phyloP scores from a whole-genome alignment of 2,113 vertebrate genomes.

The Spea bombifrons region DNA sequence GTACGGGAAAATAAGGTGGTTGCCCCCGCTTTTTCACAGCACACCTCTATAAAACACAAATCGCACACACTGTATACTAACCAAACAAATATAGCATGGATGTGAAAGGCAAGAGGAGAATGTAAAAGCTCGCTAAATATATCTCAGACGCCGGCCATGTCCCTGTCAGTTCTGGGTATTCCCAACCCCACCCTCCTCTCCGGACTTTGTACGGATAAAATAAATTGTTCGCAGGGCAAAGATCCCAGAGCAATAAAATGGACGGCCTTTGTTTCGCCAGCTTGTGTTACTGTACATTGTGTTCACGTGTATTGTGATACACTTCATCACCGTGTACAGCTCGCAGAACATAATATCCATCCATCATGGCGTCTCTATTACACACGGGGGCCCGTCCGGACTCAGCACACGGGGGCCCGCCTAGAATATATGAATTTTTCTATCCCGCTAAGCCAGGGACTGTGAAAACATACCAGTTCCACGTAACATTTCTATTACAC shows the following conservation, averaged over 20 bases:
- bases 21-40: too few species aligned
- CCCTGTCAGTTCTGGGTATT: not conserved
- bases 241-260: not conserved
- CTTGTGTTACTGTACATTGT: conserved; percentile 9
- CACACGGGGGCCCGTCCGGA: too few species aligned
- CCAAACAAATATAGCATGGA: not conserved
- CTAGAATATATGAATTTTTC: not conserved
- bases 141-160: not conserved
- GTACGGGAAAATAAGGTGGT: too few species aligned
- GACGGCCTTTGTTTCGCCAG: not conserved
- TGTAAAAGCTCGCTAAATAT: not conserved
- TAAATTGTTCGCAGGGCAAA: conserved; percentile 26
- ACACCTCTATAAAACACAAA: not conserved
- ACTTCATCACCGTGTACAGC: not conserved
- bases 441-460: too few species aligned
- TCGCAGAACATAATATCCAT: too few species aligned
- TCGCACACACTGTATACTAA: not conserved
- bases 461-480: too few species aligned
- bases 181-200: conserved; percentile 3
- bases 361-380: too few species aligned
- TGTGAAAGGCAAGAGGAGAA: not conserved
- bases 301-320: not conserved
- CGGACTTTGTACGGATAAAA: conserved; percentile 34
- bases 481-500: too few species aligned
- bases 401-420: not conserved